Conservation (phyloP, 2,888 invertebrate species). For the Melieria crassipennis region DNA sequence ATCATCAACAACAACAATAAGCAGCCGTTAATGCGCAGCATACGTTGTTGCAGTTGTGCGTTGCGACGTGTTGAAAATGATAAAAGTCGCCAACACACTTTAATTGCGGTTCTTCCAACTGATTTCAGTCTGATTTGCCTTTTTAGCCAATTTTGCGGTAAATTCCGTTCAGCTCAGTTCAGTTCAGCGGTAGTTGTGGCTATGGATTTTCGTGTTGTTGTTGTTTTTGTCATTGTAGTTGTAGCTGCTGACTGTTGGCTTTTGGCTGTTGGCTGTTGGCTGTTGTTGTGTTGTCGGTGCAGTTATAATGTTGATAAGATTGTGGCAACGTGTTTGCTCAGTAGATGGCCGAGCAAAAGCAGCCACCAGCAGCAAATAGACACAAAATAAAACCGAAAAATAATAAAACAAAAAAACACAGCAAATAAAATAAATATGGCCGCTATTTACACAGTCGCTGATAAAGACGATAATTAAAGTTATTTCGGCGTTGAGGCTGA, state of each 20-base stretch:
- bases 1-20: no score
- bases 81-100: not conserved
- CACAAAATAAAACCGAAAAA: slow-evolving; percentile 1
- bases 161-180: not conserved
- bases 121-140: no score
- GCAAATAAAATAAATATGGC: slow-evolving; percentile 8
- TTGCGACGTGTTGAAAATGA: slow-evolving; percentile 14
- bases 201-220: not conserved
- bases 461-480: slow-evolving; percentile 9
- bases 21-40: no score
- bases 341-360: not conserved
- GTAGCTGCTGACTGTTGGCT: slow-evolving; percentile 10
- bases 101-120: no score
- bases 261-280: slow-evolving; percentile 8
- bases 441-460: not conserved
- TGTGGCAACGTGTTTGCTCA: slow-evolving; percentile 3
- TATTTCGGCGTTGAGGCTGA: no score
- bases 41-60: no score
- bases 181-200: no score
- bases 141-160: no score
- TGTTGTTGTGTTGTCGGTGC: slow-evolving; percentile 13
- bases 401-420: slow-evolving; percentile 12
- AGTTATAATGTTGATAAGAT: slow-evolving; percentile 10
- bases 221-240: not conserved
- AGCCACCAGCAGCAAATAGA: not conserved